Percentiles rank a stretch among this genome's conserved stretches.
Conservation (phyloP, 2,888 invertebrate genomes). For the Drosophila sordidula region DNA sequence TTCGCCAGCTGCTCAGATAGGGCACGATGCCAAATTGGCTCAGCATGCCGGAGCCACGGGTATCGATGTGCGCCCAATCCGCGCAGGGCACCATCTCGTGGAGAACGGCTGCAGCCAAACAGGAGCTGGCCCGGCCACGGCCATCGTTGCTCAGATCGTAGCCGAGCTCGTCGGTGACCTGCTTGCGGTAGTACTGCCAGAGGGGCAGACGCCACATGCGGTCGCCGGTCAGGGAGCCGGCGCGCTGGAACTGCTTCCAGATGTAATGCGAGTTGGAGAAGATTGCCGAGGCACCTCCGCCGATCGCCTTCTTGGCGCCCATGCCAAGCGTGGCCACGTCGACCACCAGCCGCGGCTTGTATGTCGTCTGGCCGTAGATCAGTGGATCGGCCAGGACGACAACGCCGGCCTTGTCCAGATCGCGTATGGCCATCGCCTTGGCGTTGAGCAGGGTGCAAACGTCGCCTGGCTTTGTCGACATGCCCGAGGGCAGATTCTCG, state of each 20-base stretch:
- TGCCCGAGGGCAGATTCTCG: constrained; percentile 87
- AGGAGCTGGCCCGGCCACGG: constrained; percentile 87
- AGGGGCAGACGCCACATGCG: constrained; percentile 88
- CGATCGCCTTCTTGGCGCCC: constrained; percentile 86
- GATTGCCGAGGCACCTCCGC: constrained; percentile 86
- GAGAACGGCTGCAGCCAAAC: constrained; percentile 90
- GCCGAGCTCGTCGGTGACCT: constrained; percentile 80
- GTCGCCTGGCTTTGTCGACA: constrained; percentile 86
- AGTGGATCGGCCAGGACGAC: constrained; percentile 92
- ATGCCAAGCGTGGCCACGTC: constrained; percentile 86
- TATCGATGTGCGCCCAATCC: constrained; percentile 90
- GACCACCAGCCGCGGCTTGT: constrained; percentile 86
- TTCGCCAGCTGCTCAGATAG: constrained; percentile 87
- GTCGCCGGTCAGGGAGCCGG: constrained; percentile 87
- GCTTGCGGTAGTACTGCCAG: constrained; percentile 84
- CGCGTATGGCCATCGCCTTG: constrained; percentile 85
- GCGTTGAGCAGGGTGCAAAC: constrained; percentile 86
- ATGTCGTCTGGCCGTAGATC: constrained; percentile 89
- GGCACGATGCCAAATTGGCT: constrained; percentile 87
- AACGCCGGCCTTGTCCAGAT: constrained; percentile 91
- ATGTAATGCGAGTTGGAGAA: constrained; percentile 86
- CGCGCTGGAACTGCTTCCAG: constrained; percentile 86
- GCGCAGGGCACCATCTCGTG: constrained; percentile 88
- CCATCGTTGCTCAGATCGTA: constrained; percentile 88
- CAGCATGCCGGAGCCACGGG: constrained; percentile 89